These are phyloP conservation scores for Schizopygopsis pylzovi DNA, from an alignment of 2,797 vertebrate genomes.

Conservation along the genomic window DNA sequence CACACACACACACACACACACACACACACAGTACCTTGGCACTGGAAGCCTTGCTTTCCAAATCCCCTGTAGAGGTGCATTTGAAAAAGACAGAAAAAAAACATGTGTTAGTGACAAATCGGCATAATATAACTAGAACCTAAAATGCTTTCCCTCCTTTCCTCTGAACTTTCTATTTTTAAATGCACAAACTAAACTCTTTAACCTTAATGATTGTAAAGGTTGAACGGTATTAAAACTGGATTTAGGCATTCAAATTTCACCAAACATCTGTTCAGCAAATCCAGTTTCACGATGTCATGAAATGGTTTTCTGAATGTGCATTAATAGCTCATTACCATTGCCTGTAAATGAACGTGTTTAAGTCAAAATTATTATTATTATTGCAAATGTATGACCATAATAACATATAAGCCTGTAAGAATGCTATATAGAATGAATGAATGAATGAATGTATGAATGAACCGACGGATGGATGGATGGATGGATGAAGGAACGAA, in stretches of 20 bases:
- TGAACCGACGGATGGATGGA: too few species aligned
- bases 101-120: background rate
- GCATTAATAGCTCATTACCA: background rate
- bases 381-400: background rate
- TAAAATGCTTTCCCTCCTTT: background rate
- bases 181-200: background rate
- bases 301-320: background rate
- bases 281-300: constrained; percentile 5
- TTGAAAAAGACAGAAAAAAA: constrained; percentile 57
- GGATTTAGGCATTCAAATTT: constrained; percentile 19
- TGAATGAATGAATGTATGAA: background rate
- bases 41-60: constrained; percentile 99
- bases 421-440: background rate
- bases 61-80: constrained; percentile 87
- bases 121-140: background rate
- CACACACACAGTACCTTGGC: constrained; percentile 89
- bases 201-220: background rate
- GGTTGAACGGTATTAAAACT: constrained; percentile 10
- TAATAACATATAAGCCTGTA: background rate
- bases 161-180: background rate
- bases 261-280: constrained; percentile 17
- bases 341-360: background rate
- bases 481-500: too few species aligned
- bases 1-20: too few species aligned
- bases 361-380: background rate